Percentiles rank a stretch among this genome's conserved stretches.
Conservation (phyloP, 2,888 invertebrate species). For the Drosophila emarginata region DNA sequence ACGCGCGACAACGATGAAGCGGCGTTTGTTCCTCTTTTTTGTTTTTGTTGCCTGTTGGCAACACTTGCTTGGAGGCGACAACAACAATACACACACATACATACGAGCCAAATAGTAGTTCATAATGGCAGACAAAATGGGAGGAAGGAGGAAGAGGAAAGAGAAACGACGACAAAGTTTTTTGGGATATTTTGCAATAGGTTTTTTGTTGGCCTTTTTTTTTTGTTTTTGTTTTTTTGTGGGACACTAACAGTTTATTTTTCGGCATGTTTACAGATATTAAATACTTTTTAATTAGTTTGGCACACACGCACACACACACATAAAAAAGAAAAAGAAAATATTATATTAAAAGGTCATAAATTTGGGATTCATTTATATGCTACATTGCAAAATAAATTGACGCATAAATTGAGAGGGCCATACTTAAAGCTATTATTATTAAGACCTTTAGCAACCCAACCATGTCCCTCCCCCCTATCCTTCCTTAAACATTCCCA, state of each 20-base stretch:
- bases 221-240: neutral
- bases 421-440: constrained; percentile 25
- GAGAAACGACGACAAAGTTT: constrained; percentile 53
- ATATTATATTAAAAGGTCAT: constrained; percentile 55
- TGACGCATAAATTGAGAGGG: constrained; percentile 38
- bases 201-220: constrained; percentile 16
- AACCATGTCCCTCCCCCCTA: neutral
- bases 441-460: constrained; percentile 5
- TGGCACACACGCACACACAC: constrained; percentile 53
- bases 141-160: constrained; percentile 18
- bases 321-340: constrained; percentile 44
- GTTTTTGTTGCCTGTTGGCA: constrained; percentile 31
- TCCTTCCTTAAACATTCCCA: neutral
- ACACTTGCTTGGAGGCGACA: constrained; percentile 41
- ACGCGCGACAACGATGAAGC: constrained; percentile 43
- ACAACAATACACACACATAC: constrained; percentile 9
- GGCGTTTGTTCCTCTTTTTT: constrained; percentile 4
- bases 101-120: constrained; percentile 36
- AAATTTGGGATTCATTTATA: constrained; percentile 34
- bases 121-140: constrained; percentile 31
- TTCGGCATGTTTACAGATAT: constrained; percentile 71
- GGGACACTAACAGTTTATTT: constrained; percentile 51
- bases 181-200: constrained; percentile 37
- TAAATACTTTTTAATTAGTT: constrained; percentile 76
- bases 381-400: constrained; percentile 30